Evolutionary conservation across 2,113 vertebrate genomes (phyloP).

Genomic region (Plectropomus leopardus): DNA sequence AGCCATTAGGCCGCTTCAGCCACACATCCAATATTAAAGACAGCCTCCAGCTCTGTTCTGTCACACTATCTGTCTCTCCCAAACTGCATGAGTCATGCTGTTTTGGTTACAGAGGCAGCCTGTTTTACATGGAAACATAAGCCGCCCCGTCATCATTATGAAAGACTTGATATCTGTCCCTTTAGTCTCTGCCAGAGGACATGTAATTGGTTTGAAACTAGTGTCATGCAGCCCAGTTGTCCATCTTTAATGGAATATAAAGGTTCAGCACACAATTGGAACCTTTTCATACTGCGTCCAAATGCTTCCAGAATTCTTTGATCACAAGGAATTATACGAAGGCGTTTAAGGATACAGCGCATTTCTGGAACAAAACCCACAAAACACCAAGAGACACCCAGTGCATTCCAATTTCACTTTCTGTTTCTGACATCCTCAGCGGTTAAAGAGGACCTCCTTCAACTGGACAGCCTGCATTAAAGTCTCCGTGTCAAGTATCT

Average conservation of each 20-base stretch:
- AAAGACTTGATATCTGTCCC: conserved; percentile 43
- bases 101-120: conserved; percentile 60
- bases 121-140: conserved; percentile 70
- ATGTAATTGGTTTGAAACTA: conserved; percentile 25
- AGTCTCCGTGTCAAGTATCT: not conserved
- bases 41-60: conserved; percentile 63
- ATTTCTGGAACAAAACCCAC: not conserved
- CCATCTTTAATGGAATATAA: not conserved
- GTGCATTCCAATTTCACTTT: not conserved
- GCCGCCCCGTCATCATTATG: conserved; percentile 55
- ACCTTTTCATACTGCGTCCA: not conserved
- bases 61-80: conserved; percentile 69
- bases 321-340: not conserved
- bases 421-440: not conserved
- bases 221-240: not conserved
- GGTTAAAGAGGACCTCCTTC: not conserved
- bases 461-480: not conserved
- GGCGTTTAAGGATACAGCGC: not conserved
- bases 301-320: not conserved
- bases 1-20: conserved; percentile 71
- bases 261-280: not conserved
- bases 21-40: conserved; percentile 80
- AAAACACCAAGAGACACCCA: not conserved
- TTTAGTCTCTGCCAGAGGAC: conserved; percentile 48
- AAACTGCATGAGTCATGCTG: conserved; percentile 71